Base-by-base conservation (phyloP, 2,797 vertebrate genomes). In the Leuciscus waleckii region DNA sequence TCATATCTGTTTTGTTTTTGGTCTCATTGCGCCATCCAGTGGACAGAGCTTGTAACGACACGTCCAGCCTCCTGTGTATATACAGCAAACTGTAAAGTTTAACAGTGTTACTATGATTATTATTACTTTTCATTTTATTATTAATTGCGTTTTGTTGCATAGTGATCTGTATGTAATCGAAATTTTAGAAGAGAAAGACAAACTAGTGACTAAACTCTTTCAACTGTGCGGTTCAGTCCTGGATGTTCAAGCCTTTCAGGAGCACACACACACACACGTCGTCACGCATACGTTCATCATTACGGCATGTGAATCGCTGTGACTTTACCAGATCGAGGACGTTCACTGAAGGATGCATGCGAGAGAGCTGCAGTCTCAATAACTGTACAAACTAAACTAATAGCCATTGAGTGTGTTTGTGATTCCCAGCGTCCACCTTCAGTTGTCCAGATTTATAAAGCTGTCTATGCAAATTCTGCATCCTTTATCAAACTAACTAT, bases 381-480 rank as follows among this genome's bases (percentile, higher is more conserved):
- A 58, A 21, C 17, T 56, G 74, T 77, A 77, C 51, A 77, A 35
- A n/a, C 74, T 77, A n/a, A 5, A 39, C 51, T 76, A 76, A 76
- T 58, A 77, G 74, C 74, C 74, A 77, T 77, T 56, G 49, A 39
- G 73, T 67, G 82, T 83, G 82, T 83, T 65, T 76, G 71, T 46
- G 26, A 29, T 65, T 61, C 17, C 58, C 61, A 32, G 61, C 61
- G 10, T 17, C 14, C 5, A 35, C 70, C 26, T 61, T 79, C 43
- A 90, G 87, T 89, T 77, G 89, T 93, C 85, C 74, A 87, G 87
- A 93, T 96, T 95, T 92, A 82, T 93, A 95, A 96, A 96, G 95
- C 94, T 93, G 95, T 97, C 98, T 99, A 98, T 99, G 98, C 98
- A 99, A 99, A 93, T 89, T 89, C 90, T 93, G 94, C 93, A 96